Conservation (phyloP, 1,140 invertebrate genomes). For the Lasioglossum baleicum region DNA sequence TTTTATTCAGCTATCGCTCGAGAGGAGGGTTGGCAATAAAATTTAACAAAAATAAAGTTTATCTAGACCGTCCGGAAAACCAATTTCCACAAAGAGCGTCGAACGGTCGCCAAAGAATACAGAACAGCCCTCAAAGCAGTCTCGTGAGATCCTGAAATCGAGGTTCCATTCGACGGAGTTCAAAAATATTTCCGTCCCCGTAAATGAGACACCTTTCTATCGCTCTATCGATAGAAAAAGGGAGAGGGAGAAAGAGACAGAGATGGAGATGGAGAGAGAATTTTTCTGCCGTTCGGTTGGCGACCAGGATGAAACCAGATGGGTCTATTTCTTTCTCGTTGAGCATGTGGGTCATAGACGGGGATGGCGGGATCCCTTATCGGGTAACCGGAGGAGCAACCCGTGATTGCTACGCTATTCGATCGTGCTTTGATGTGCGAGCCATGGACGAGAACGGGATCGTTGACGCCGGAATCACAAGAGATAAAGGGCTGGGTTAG, state of each 20-base stretch:
- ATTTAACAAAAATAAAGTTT: too few species aligned
- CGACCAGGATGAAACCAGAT: neutral
- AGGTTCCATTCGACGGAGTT: too few species aligned
- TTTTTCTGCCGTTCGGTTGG: neutral
- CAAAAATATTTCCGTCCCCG: neutral
- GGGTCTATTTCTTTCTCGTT: conserved; percentile 25
- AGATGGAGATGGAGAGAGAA: neutral
- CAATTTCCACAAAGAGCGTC: too few species aligned
- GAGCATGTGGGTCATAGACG: conserved; percentile 39
- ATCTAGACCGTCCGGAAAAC: too few species aligned
- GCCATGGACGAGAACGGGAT: neutral
- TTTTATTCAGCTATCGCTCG: too few species aligned
- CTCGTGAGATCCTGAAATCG: too few species aligned
- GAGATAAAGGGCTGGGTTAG: neutral
- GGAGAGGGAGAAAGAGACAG: too few species aligned
- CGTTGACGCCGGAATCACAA: neutral
- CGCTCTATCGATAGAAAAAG: too few species aligned
- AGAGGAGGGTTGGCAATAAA: too few species aligned
- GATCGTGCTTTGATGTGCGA: neutral
- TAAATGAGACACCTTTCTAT: neutral
- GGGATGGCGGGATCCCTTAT: conserved; percentile 16
- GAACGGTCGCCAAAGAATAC: too few species aligned
- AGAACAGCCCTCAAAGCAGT: too few species aligned
- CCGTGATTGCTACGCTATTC: conserved; percentile 21
- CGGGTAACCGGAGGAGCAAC: neutral